Base-by-base conservation (phyloP, 2,888 invertebrate species). In the Hypsopygia costalis region DNA sequence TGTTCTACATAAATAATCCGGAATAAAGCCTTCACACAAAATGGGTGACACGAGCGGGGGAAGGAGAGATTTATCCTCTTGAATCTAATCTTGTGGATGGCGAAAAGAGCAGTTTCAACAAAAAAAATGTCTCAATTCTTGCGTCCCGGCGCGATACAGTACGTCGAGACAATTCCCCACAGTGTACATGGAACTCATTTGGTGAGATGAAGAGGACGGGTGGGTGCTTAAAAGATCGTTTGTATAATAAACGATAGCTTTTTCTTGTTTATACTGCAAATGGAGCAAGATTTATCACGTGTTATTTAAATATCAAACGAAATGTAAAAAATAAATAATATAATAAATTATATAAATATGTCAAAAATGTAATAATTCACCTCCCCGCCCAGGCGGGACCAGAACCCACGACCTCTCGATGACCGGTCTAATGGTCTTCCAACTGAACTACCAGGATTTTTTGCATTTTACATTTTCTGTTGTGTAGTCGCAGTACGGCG, bases 51-150 rank as follows among this genome's bases (percentile, higher is more conserved):
- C 73, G 63, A 77, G 74, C 64, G 72, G 70, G 75, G 72, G 68
- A 69, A 63, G 68, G 71, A n/a, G 66, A 81, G 82, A 87, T 86
- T 83, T 87, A 87, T 86, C 75, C 79, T 65, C 77, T 76, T 70
- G 81, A 81, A 83, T 86, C 78, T 85, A 85, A 85, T 86, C 82
- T 86, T 79, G 80, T 61, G 81, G 78, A 81, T 83, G 74, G 79
- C 68, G 73, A 80, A 81, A 80, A 75, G 77, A 82, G 77, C 78
- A 78, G 73, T 77, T 78, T 75, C 61, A 72, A 73, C 71, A 77
- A 70, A 76, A 79, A 76, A 77, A 55, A 54, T 55, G 69, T 77
- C 71, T 74, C 69, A 68, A 69, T 74, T 73, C 63, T 65, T 64
- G 67, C 62, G 66, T 64, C 55, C 52, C 55, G 49, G 55, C 52